Base-by-base conservation (phyloP, 2,888 invertebrate species). In the Eucera pruinosa region DNA sequence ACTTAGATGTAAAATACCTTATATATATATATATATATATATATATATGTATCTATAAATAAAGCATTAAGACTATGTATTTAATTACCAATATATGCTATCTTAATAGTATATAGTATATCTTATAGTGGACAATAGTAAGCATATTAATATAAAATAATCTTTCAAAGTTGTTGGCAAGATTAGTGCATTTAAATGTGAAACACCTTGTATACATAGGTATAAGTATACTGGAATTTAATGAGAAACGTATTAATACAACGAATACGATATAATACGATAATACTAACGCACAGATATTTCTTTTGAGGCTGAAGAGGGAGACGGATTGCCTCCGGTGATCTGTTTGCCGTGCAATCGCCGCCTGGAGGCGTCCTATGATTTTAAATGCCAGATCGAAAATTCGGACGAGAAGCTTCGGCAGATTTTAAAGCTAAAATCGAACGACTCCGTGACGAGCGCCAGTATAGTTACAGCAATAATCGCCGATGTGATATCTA, bases 361-460 rank as follows among this genome's bases (percentile, higher is more conserved):
- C 66, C 80, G 91, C 23, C 73, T 91, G 4, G 86, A 89, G 11
- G 67, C 88, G 6, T 88, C 90, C 0, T 91, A 89, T 25, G 74
- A 89, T 54, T 91, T 91, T 54, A 89, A 89, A 73, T 86, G 87
- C 58, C 90, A 89, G 66, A 90, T 90, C 30, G 88, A 91, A 74
- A 86, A 81, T 65, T 84, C 90, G 0, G 90, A 91, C 45, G 76
- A 82, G n/a, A 88, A 87, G 48, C 83, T 91, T 25, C 88, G 90
- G 9, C 75, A 86, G 47, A 72, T 87, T 36, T 57, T 85, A 9
- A 79, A 83, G 27, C 43, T 80, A 0, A 85, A 83, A 61, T 33
- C 67, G 0, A 58, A 75, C 0, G 47, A 71, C 41, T 55, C 65
- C 30, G 41, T 61, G 39, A 58, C 36, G 13, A 67, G 72, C 2